Conservation (phyloP, 2,888 invertebrate genomes). For the Drosophila subsilvestris region DNA sequence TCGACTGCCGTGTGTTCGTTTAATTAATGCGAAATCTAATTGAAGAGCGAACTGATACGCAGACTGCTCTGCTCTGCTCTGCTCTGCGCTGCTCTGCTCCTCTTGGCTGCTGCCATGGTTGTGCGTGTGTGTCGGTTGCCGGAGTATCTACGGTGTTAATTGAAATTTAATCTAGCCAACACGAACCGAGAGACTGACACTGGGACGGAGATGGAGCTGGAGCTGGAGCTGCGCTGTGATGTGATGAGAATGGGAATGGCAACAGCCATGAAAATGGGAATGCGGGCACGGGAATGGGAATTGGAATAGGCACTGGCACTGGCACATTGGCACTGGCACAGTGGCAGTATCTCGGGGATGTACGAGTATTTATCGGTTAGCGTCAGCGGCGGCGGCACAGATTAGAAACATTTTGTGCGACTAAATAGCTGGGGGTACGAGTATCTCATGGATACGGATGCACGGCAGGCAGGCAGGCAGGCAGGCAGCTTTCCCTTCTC, state of each 20-base stretch:
- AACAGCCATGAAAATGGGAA: slow-evolving; percentile 19
- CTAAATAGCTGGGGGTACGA: slow-evolving; percentile 64
- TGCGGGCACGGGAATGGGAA: slow-evolving; percentile 51
- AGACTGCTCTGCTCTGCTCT: slow-evolving; percentile 22
- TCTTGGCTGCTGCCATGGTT: slow-evolving; percentile 35
- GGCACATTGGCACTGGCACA: background rate
- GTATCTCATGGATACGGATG: slow-evolving; percentile 73
- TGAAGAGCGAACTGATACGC: slow-evolving; percentile 67
- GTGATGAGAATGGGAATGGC: slow-evolving; percentile 18
- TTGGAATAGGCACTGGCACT: background rate
- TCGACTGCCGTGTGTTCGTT: slow-evolving; percentile 41
- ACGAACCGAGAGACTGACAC: slow-evolving; percentile 44
- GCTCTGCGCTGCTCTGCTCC: slow-evolving; percentile 14
- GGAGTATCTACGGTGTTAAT: slow-evolving; percentile 68
- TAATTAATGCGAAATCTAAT: slow-evolving; percentile 76
- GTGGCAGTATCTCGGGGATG: background rate
- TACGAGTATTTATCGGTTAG: slow-evolving; percentile 53
- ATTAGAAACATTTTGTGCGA: slow-evolving; percentile 75
- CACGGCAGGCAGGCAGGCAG: slow-evolving; percentile 20
- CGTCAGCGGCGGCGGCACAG: slow-evolving; percentile 64
- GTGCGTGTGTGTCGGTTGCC: slow-evolving; percentile 36
- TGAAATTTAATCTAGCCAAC: slow-evolving; percentile 75
- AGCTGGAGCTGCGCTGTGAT: slow-evolving; percentile 16
- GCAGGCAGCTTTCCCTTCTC: slow-evolving; percentile 32
- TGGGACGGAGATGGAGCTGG: background rate